Evolutionary conservation across 1,140 invertebrate species (phyloP).

Genomic region (Drosophila sechellia): DNA sequence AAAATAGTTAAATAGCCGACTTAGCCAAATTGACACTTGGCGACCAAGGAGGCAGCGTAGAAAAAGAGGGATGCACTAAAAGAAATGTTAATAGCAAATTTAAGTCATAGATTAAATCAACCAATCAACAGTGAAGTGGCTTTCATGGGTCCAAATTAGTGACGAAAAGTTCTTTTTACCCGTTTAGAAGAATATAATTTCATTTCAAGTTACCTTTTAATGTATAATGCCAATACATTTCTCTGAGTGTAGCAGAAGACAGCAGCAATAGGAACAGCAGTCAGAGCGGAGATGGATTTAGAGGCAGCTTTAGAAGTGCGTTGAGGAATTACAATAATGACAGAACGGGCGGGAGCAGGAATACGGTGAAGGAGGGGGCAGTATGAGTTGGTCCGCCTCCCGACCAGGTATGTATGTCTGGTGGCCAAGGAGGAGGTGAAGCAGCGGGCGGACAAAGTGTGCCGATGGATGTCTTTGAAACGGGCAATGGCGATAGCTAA

Average conservation of each 20-base stretch:
- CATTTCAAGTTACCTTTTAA: no score
- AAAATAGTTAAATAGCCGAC: slow-evolving; percentile 78
- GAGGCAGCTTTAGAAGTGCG: slow-evolving; percentile 44
- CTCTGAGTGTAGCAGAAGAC: slow-evolving; percentile 8
- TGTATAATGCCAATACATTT: neutral
- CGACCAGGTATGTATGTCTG: neutral
- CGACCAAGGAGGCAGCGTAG: slow-evolving; percentile 10
- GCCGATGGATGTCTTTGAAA: slow-evolving; percentile 62
- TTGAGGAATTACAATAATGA: slow-evolving; percentile 73
- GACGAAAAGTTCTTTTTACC: no score
- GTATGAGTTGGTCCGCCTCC: neutral
- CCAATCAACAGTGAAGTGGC: neutral
- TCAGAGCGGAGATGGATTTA: slow-evolving; percentile 12
- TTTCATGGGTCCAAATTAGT: no score
- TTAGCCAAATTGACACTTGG: slow-evolving; percentile 72
- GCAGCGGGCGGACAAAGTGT: slow-evolving; percentile 41
- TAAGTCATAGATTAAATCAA: neutral
- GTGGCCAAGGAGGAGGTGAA: neutral
- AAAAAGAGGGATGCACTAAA: slow-evolving; percentile 2
- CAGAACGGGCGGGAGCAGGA: slow-evolving; percentile 20
- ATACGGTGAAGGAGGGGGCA: neutral
- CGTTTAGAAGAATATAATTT: no score
- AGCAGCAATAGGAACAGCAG: slow-evolving; percentile 27
- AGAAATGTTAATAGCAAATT: neutral
- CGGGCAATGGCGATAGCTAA: slow-evolving; percentile 68